phyloP scores from a whole-genome alignment of 1,140 invertebrate species.

The Monomorium pharaonis region DNA sequence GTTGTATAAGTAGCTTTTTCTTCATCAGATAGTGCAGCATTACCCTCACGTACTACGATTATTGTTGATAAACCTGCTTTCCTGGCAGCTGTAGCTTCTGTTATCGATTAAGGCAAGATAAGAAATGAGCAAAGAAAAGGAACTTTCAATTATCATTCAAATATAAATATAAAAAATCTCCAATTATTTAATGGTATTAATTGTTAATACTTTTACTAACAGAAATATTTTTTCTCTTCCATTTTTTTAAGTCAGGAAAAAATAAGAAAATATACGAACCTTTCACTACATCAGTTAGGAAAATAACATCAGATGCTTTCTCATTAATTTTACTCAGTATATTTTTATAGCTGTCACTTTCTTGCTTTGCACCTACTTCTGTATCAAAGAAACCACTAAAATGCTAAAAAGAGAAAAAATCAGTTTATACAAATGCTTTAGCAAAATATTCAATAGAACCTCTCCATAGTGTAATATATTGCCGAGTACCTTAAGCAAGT shows the following conservation, averaged over 20 bases:
- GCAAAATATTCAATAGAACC: neutral
- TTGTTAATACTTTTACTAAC: too few relatives aligned
- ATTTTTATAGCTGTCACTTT: constrained; percentile 90
- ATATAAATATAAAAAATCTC: neutral
- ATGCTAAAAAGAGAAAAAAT: constrained; percentile 83
- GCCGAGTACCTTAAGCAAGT: constrained; percentile 88
- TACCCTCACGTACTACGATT: constrained; percentile 92
- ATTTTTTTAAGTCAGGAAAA: neutral
- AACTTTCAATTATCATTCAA: neutral
- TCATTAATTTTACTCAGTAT: constrained; percentile 90
- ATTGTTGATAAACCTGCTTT: constrained; percentile 89
- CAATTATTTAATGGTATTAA: too few relatives aligned
- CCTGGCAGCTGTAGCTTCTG: constrained; percentile 93
- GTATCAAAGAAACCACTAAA: constrained; percentile 96
- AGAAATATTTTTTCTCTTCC: neutral
- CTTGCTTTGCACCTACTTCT: constrained; percentile 91
- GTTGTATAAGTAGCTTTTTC: constrained; percentile 87
- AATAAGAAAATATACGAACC: constrained; percentile 83
- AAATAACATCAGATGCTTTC: constrained; percentile 89
- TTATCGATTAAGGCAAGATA: constrained; percentile 57
- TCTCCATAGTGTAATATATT: neutral
- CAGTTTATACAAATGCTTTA: neutral
- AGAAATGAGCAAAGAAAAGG: constrained; percentile 18
- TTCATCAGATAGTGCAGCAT: constrained; percentile 88
- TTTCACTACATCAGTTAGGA: constrained; percentile 93